Evolutionary conservation across 1,140 invertebrate genomes (phyloP), one percentile per base, ranked within the genome.

Genomic region (Ceratosolen fusciceps): DNA sequence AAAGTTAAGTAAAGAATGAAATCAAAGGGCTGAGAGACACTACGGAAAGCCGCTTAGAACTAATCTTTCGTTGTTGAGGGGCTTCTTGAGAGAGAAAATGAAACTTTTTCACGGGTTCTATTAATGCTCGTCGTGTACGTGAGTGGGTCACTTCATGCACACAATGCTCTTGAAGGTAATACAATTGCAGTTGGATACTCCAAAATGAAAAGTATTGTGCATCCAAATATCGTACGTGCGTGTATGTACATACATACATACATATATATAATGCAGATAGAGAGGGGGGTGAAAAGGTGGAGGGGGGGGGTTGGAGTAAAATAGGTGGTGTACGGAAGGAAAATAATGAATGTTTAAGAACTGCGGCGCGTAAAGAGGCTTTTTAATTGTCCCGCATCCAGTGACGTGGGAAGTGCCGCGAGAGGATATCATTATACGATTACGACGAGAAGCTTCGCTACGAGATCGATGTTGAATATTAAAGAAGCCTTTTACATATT

Each of bases 381-480:
- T 74, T 58, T 74, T 74, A 74, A 74, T 74, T 74, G 60, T 74
- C 39, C 72, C 52, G 49, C 29, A 58, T 10, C n/a, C 16, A 43
- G 52, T 4, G 9, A 34, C 31, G 54, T 39, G 47, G 29, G n/a
- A 56, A 72, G 37, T 39, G 24, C 65, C 65, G 65, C 24, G 31
- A 16, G 29, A 29, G 2, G 71, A 2, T 10, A 60, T 74, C 72
- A 26, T 74, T 43, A 58, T 60, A 29, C 31, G 34, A 74, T 74
- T 74, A 74, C 34, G 9, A n/a, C 19, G 52, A 54, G 21, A 19
- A 52, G 14, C 19, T 21, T 52, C 49, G 3, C 43, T 9, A 68
- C 7, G 37, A n/a, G 65, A 68, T 52, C 19, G 49, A 21, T 14
- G 49, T 14, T 52, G 19, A 19, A 2, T 16, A 16, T 52, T 52